Base-by-base conservation (phyloP, 2,797 vertebrate genomes). In the Lithobates pipiens region DNA sequence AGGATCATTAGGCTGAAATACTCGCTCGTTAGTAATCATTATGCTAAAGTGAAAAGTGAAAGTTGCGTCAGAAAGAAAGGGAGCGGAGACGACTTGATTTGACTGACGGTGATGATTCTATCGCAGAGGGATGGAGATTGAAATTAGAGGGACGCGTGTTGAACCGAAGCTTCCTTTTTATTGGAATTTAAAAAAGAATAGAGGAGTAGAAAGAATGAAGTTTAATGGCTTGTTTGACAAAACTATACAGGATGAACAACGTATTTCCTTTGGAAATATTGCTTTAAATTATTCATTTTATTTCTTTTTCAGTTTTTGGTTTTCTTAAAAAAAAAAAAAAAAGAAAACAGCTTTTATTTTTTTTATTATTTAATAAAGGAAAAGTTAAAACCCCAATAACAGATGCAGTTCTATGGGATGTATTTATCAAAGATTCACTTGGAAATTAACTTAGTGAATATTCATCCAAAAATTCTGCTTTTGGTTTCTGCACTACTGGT, bases 1-100 rank as follows among this genome's bases (percentile, higher is more conserved):
- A 72, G 79, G 79, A 76, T 68, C 61, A 83, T 75, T 83, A 76
- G 72, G 61, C 81, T 75, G 81, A 76, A 80, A 80, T 80, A 72
- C 70, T 70, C 39, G 54, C 79, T 80, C 68, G 44, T 80, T 80
- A 80, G 68, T n/a, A 57, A 69, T 80, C 79, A 80, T 80, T 80
- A 82, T 82, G 80, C 80, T 44, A 39, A 74, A 74, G 34, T 61
- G 80, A 82, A 63, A 74, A 74, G 34, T 61, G 80, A 82, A 63
- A 74, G 54, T 74, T 82, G 71, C 57, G 57, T 65, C 72, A 21
- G 32, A 23, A 27, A 74, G 25, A 67, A 36, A 46, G 32, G 32
- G 23, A 39, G 68, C 79, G n/a, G 39, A 69, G 36, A 36, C 21
- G 68, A 50, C 76, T 78, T 65, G 76, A 71, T 80, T 57, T 80